Conservation (phyloP, 1,140 invertebrate species). For the Tetramorium simillimum region DNA sequence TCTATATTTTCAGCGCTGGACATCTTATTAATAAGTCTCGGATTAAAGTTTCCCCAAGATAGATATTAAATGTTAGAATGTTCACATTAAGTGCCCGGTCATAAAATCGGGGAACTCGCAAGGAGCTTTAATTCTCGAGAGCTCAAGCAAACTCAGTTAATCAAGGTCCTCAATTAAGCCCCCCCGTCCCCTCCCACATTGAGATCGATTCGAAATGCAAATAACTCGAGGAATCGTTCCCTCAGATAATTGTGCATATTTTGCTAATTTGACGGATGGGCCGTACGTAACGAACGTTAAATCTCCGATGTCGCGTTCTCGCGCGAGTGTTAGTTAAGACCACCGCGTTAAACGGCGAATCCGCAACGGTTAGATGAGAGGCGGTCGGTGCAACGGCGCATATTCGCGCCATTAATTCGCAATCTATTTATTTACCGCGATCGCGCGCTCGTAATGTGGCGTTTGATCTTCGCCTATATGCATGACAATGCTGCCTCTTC, state of each 20-base stretch:
- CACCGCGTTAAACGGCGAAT: constrained; percentile 39
- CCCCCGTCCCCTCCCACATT: not conserved
- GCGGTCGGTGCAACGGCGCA: not conserved
- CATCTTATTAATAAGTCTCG: constrained; percentile 47
- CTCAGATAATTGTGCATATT: not conserved
- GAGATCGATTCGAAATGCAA: not conserved
- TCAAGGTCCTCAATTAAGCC: constrained; percentile 34
- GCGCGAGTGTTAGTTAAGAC: not conserved
- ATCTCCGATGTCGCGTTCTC: not conserved
- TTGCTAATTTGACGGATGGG: not conserved
- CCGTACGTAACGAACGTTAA: not conserved
- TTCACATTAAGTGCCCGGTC: constrained; percentile 18
- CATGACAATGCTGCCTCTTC: constrained; percentile 3
- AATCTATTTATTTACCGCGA: constrained; percentile 64
- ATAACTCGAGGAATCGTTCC: not conserved
- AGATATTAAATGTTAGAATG: constrained; percentile 48
- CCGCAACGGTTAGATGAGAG: not conserved
- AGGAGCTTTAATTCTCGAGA: not conserved
- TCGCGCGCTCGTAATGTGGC: constrained; percentile 9
- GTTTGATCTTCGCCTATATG: constrained; percentile 52
- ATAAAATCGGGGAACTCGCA: not conserved
- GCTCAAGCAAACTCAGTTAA: not conserved
- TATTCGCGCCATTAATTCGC: constrained; percentile 53
- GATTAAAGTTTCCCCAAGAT: constrained; percentile 47
- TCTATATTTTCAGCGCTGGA: constrained; percentile 33